Percentiles rank a stretch among this genome's conserved stretches.
phyloP scores from a whole-genome alignment of 2,113 vertebrate genomes.

The Notarius lentiginosus region DNA sequence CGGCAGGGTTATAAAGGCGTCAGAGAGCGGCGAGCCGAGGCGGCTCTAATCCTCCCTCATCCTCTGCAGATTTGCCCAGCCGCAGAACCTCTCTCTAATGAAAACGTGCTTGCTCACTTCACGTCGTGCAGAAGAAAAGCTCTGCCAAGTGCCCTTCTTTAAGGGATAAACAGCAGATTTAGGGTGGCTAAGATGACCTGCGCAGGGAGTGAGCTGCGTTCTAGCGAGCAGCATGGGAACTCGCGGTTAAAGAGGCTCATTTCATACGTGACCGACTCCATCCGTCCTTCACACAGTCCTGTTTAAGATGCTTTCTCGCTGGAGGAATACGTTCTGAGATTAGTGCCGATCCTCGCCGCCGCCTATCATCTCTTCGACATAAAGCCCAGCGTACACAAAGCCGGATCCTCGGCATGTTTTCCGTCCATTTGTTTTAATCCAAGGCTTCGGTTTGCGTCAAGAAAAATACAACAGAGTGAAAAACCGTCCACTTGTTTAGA shows the following conservation, averaged over 20 bases:
- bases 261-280: constrained; percentile 17
- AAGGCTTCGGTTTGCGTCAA: background rate
- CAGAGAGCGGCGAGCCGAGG: constrained; percentile 69
- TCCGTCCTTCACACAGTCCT: background rate
- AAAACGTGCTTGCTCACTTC: constrained; percentile 66
- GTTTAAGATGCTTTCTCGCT: background rate
- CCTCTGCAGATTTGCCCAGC: constrained; percentile 64
- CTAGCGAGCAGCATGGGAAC: constrained; percentile 69
- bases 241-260: constrained; percentile 29
- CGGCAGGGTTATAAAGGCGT: constrained; percentile 62
- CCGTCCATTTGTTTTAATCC: background rate
- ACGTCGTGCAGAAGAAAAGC: constrained; percentile 62
- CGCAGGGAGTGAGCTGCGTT: constrained; percentile 62
- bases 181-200: constrained; percentile 66
- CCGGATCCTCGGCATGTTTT: background rate
- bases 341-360: background rate
- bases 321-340: constrained; percentile 7
- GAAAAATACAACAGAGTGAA: background rate
- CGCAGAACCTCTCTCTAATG: constrained; percentile 71
- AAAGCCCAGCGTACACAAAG: background rate
- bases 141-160: constrained; percentile 70
- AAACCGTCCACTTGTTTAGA: background rate
- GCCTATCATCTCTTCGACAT: background rate
- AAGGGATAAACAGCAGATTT: constrained; percentile 72
- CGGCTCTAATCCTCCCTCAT: constrained; percentile 75